phyloP scores from a whole-genome alignment of 2,888 invertebrate species.

The Nomada ferruginata region DNA sequence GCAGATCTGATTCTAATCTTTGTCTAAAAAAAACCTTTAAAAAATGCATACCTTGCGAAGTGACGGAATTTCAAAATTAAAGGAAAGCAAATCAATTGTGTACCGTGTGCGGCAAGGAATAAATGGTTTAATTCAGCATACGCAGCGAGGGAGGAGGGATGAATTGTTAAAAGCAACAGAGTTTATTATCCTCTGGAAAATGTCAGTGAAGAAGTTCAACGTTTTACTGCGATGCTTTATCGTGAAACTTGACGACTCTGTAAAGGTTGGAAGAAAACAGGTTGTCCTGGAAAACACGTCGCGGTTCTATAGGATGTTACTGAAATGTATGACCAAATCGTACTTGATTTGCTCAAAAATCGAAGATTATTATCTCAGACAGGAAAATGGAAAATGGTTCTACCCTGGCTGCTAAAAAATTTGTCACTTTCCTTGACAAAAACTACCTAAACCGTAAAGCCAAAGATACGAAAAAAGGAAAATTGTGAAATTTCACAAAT shows the following conservation, averaged over 20 bases:
- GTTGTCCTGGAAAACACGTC: constrained; percentile 17
- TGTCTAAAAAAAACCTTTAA: not conserved
- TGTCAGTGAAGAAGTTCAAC: constrained; percentile 47
- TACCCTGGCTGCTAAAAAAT: no score
- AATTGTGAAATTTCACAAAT: no score
- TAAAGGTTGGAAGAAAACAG: constrained; percentile 29
- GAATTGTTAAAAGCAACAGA: not conserved
- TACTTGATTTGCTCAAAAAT: no score
- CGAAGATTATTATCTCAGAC: not conserved
- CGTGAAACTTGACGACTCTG: constrained; percentile 6
- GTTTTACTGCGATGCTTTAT: constrained; percentile 41
- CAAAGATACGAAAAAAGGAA: no score
- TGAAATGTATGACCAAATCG: no score
- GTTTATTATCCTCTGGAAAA: constrained; percentile 27
- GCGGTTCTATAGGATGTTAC: no score
- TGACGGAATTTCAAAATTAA: no score
- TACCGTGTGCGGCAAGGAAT: not conserved
- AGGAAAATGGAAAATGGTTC: not conserved
- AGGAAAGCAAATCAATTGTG: no score
- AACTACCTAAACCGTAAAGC: no score
- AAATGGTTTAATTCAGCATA: constrained; percentile 4
- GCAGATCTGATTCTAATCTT: not conserved
- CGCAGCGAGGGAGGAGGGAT: no score
- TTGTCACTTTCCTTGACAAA: no score
- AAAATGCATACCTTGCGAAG: no score